phyloP scores from a whole-genome alignment of 2,113 vertebrate genomes.

The Campylorhamphus procurvoides region DNA sequence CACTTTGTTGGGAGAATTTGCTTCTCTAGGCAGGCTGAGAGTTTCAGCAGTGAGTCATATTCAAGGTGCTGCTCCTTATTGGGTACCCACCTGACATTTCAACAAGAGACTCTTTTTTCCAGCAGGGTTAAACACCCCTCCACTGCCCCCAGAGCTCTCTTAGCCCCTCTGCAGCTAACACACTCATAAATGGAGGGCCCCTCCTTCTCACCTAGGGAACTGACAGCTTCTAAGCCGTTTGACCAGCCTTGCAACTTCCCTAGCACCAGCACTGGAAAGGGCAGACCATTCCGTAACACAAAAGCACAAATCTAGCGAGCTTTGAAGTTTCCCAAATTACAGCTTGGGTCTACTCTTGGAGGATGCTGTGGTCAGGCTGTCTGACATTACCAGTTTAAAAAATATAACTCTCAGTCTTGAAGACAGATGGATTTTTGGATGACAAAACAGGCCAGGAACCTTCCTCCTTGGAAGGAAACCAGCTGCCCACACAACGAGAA shows the following conservation, averaged over 20 bases:
- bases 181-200: neutral
- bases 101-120: constrained; percentile 37
- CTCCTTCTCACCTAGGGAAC: neutral
- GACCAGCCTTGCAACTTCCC: neutral
- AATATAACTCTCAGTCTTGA: constrained; percentile 31
- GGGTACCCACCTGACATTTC: constrained; percentile 33
- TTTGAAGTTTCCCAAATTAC: constrained; percentile 57
- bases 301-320: constrained; percentile 14
- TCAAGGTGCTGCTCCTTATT: constrained; percentile 30
- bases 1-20: constrained; percentile 55
- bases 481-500: constrained; percentile 46
- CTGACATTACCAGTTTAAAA: constrained; percentile 49
- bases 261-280: neutral
- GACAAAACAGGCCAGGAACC: neutral
- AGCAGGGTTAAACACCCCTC: neutral
- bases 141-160: neutral
- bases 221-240: neutral
- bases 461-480: constrained; percentile 37
- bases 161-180: neutral
- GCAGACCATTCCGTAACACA: neutral
- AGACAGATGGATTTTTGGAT: constrained; percentile 56
- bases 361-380: constrained; percentile 41
- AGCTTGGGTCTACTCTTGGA: neutral
- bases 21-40: constrained; percentile 2
- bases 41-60: constrained; percentile 34